Evolutionary conservation across 2,888 invertebrate species (phyloP).

Genomic region (Leucoma salicis): DNA sequence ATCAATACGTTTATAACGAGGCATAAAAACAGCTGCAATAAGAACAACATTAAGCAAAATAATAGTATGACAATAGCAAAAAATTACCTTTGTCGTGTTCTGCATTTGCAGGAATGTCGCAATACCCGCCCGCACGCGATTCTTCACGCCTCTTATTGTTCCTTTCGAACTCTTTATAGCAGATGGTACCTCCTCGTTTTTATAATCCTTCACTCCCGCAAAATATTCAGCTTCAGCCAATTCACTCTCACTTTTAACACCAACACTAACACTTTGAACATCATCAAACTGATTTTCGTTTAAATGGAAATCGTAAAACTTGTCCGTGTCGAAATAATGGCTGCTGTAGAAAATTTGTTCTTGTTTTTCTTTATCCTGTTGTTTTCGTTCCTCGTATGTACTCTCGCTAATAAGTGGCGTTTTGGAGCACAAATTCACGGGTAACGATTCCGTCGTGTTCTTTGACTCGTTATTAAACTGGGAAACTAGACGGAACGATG

Average conservation of each 20-base stretch:
- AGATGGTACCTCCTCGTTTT: slow-evolving; percentile 84
- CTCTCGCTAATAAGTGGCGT: slow-evolving; percentile 83
- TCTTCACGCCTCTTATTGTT: slow-evolving; percentile 96
- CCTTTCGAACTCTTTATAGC: slow-evolving; percentile 96
- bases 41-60: slow-evolving; percentile 42
- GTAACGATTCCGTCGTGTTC: slow-evolving; percentile 54
- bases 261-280: slow-evolving; percentile 72
- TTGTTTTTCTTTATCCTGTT: slow-evolving; percentile 74
- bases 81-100: slow-evolving; percentile 89
- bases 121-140: slow-evolving; percentile 96
- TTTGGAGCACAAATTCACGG: slow-evolving; percentile 52
- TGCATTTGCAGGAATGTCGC: slow-evolving; percentile 96
- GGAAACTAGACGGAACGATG: slow-evolving; percentile 79
- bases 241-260: slow-evolving; percentile 63
- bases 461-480: slow-evolving; percentile 70
- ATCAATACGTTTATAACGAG: slow-evolving; percentile 65
- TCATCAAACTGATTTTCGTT: slow-evolving; percentile 86
- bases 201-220: slow-evolving; percentile 90
- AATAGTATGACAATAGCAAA: slow-evolving; percentile 41
- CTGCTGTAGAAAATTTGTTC: slow-evolving; percentile 72
- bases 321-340: slow-evolving; percentile 87
- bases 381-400: slow-evolving; percentile 85
- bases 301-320: slow-evolving; percentile 91
- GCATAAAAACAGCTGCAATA: slow-evolving; percentile 31
- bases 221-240: slow-evolving; percentile 86